Evolutionary conservation across 2,113 vertebrate species (phyloP).

Genomic region (Oceanites oceanicus): DNA sequence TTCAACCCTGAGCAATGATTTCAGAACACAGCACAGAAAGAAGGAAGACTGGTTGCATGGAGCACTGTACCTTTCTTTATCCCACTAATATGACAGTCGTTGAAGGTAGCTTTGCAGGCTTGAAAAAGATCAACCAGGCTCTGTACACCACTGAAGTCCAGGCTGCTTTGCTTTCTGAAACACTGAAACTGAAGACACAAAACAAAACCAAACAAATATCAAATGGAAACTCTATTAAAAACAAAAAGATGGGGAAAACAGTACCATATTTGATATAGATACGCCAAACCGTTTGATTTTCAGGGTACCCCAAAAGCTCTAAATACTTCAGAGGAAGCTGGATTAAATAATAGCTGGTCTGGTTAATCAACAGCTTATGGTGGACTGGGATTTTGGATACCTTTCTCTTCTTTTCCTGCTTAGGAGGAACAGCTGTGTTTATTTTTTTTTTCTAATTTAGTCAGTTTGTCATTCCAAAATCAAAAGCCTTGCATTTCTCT

Average conservation of each 20-base stretch:
- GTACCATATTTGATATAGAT: background rate
- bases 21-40: background rate
- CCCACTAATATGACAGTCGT: background rate
- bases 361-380: background rate
- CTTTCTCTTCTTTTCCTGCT: background rate
- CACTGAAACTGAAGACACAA: background rate
- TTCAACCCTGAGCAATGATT: background rate
- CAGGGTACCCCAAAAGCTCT: background rate
- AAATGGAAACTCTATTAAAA: background rate
- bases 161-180: background rate
- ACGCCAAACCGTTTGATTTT: background rate
- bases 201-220: background rate
- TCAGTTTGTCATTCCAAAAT: background rate
- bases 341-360: background rate
- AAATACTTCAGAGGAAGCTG: background rate
- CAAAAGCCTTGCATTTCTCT: background rate
- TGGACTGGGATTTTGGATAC: background rate
- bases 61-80: background rate
- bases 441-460: background rate
- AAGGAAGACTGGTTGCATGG: background rate
- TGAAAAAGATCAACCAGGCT: background rate
- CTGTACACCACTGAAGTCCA: background rate
- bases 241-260: background rate
- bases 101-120: background rate
- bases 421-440: background rate